Base-by-base conservation (phyloP, 35 echinoderm and acorn worm genomes). In the Apostichopus californicus region DNA sequence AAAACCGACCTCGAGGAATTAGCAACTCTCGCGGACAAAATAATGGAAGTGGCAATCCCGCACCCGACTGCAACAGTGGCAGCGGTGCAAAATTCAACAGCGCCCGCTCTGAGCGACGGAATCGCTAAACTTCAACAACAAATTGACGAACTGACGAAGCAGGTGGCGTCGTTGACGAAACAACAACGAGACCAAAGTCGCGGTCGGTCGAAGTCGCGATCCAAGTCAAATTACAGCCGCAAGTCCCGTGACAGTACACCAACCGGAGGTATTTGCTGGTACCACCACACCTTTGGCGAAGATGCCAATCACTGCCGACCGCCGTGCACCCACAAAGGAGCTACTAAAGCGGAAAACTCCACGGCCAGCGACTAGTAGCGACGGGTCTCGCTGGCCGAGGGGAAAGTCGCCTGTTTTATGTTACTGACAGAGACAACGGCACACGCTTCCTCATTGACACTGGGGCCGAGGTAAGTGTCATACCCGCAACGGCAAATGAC, bases 271-370 rank as follows among this genome's bases (percentile, higher is more conserved):
- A 28, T 78, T 8, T 94, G 86, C 73, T 94, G 87, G 86, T 90
- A 94, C 63, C 93, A 94, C 52, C 52, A 28, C 46, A 78, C 52
- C 58, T 63, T 55, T 63, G 93, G 93, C 21, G 93, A 80, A 26
- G 57, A 90, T 5, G 86, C 93, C 15, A 21, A 15, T 5, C 63
- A 87, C 26, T 94, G 93, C 13, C 17, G 25, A 13, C 73, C 86
- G 21, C 93, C 93, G 25, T 93, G 92, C 56, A 93, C 25, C 77
- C 72, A 72, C 46, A 14, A 10, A 46, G 20, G 15, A 6, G 13
- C 55, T 5, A 52, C 53, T 5, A 18, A 83, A 11, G 4, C 9
- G 77, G 46, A 65, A 83, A 81, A 92, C 73, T 46, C 1, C 3
- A 57, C 8, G 78, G 55, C 90, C 90, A 80, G 73, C 77, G 46